Conservation (phyloP, 2,888 invertebrate species). For the Cinara cedri region DNA sequence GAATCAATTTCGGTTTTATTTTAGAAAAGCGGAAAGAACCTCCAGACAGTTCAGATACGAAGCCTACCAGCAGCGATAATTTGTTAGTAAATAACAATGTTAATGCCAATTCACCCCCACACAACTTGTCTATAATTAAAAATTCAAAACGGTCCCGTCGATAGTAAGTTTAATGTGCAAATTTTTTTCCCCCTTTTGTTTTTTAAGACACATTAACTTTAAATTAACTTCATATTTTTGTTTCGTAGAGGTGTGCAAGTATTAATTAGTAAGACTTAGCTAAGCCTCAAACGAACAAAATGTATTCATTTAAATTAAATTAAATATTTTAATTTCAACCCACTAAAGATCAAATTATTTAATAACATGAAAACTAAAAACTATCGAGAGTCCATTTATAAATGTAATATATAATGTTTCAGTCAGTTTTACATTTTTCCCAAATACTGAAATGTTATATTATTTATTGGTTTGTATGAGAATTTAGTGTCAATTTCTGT, state of each 20-base stretch:
- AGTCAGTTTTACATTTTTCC: no score
- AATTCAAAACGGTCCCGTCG: constrained; percentile 74
- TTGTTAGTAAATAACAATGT: constrained; percentile 66
- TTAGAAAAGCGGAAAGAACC: constrained; percentile 84
- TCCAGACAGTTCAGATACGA: constrained; percentile 72
- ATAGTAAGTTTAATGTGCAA: constrained; percentile 71
- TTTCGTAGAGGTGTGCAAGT: constrained; percentile 32
- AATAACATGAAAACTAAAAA: not conserved
- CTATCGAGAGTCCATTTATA: not conserved
- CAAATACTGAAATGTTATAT: no score
- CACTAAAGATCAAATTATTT: not conserved
- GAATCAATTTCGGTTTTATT: constrained; percentile 61
- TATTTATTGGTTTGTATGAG: no score
- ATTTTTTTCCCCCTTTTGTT: not conserved
- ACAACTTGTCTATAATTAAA: constrained; percentile 62
- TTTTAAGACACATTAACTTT: constrained; percentile 45
- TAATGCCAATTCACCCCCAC: constrained; percentile 65
- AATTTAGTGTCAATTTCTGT: no score
- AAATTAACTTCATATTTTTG: constrained; percentile 25
- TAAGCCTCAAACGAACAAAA: constrained; percentile 30
- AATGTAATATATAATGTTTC: no score
- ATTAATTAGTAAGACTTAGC: not conserved
- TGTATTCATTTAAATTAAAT: constrained; percentile 11
- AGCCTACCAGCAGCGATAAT: constrained; percentile 68
- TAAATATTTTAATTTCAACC: not conserved